phyloP scores from a whole-genome alignment of 2,888 invertebrate species.

The Drosophila mulleri region DNA sequence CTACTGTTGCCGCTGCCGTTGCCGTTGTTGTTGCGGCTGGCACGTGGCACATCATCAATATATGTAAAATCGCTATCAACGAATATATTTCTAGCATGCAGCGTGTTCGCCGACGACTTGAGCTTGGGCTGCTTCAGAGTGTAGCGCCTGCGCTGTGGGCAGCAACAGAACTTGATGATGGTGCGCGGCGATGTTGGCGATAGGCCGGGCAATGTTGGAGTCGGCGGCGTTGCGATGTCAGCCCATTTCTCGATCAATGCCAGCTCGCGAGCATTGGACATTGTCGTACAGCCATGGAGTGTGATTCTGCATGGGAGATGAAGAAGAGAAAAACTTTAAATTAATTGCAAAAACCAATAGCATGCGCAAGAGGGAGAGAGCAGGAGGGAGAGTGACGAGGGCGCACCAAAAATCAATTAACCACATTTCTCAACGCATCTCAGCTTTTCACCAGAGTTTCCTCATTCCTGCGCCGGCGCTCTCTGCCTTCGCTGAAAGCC shows the following conservation, averaged over 20 bases:
- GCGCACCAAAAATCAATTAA: conserved; percentile 71
- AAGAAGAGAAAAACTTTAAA: conserved; percentile 16
- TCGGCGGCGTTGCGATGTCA: conserved; percentile 78
- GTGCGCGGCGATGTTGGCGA: conserved; percentile 82
- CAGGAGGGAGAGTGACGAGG: not conserved
- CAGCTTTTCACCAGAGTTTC: conserved; percentile 77
- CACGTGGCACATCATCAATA: conserved; percentile 82
- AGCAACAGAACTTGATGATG: conserved; percentile 82
- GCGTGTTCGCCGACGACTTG: conserved; percentile 62
- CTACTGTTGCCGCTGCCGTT: conserved; percentile 43
- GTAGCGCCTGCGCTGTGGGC: conserved; percentile 82
- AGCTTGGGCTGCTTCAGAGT: conserved; percentile 78
- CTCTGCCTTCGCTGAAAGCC: conserved; percentile 58
- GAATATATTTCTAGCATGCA: conserved; percentile 81
- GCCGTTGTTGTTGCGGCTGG: conserved; percentile 45
- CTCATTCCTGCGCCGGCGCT: conserved; percentile 72
- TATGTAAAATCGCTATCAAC: conserved; percentile 82
- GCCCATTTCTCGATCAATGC: conserved; percentile 84
- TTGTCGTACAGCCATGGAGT: conserved; percentile 83
- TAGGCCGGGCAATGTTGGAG: conserved; percentile 68
- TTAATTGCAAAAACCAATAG: conserved; percentile 31
- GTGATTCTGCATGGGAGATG: conserved; percentile 73
- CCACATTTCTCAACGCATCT: conserved; percentile 78
- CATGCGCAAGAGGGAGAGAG: not conserved
- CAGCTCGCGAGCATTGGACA: conserved; percentile 84